A percentile compares a stretch with the other conserved stretches of the same genome.
phyloP scores from a whole-genome alignment of 2,113 vertebrate genomes.

The Campylorhamphus procurvoides region DNA sequence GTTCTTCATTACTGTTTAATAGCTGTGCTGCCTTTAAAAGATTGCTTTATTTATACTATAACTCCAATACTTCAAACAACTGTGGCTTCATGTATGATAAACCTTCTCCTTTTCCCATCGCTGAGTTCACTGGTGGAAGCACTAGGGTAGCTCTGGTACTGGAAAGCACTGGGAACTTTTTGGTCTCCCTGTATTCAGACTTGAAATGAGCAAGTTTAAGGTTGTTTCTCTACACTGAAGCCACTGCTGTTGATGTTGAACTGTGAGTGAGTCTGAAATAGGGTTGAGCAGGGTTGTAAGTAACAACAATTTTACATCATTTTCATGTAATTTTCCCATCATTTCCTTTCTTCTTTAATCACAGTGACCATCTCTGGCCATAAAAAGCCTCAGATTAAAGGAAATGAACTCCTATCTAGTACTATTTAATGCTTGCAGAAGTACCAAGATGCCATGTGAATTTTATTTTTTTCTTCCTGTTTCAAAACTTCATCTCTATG shows the following conservation, averaged over 20 bases:
- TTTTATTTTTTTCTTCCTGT: not conserved
- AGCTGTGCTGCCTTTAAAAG: constrained; percentile 63
- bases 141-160: not conserved
- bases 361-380: not conserved
- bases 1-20: constrained; percentile 72
- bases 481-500: not conserved
- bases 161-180: not conserved
- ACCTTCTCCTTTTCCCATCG: not conserved
- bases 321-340: not conserved
- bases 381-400: not conserved
- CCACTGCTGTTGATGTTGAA: not conserved
- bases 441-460: not conserved
- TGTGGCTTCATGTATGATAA: not conserved
- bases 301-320: not conserved
- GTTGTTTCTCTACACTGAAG: not conserved
- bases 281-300: not conserved
- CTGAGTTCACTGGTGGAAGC: not conserved
- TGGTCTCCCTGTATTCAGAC: not conserved
- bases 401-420: not conserved
- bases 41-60: constrained; percentile 32
- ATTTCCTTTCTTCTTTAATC: not conserved
- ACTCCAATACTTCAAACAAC: constrained; percentile 1
- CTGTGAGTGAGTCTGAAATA: not conserved
- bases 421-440: not conserved
- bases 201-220: not conserved